Evolutionary conservation across 2,113 vertebrate species (phyloP), one percentile per base, ranked within the genome.

Genomic region (Ictalurus furcatus): DNA sequence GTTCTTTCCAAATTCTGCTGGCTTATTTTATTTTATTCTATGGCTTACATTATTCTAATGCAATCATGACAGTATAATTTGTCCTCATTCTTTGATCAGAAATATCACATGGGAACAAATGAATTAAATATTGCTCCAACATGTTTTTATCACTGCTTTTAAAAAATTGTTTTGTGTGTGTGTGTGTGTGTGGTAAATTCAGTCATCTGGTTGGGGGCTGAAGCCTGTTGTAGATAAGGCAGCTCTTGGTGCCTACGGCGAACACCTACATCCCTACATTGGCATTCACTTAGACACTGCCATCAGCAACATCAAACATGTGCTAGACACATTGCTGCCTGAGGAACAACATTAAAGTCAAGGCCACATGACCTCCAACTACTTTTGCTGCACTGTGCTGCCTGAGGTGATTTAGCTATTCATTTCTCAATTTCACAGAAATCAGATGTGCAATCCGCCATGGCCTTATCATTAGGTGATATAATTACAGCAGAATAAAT

Each of bases 251-350:
- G 0, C 74, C 1, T 96, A 96, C 3, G 93, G 89, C 44, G 1
- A 93, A 0, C 92, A 95, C 89, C 0, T 95, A 40, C 94, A 95
- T 56, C 93, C 95, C 12, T 1, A 91, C 0, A 0, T 94, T 0
- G 95, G 95, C 11, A 1, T 59, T 0, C 0, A 5, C 23, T 87
- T 96, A 92, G 92, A 90, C 82, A 6, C 69, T 0, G 11, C 1
- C 88, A 95, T 96, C 87, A 87, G 84, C 19, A 0, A 13, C 1
- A 34, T 92, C 87, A 94, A 93, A 88, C 25, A 37, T 13, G 0
- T 86, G 76, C 93, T 96, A 92, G 91, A 96, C 84, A 16, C 30
- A 30, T 0, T 65, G 81, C 0, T 95, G 91, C 96, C 95, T 1
- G 82, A 90, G 0, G 91, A 88, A 0, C 44, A 93, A 12, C 34